A percentile compares a stretch with the other conserved stretches of the same genome.
phyloP scores from a whole-genome alignment of 2,113 vertebrate genomes.

The Nesogale talazaci region DNA sequence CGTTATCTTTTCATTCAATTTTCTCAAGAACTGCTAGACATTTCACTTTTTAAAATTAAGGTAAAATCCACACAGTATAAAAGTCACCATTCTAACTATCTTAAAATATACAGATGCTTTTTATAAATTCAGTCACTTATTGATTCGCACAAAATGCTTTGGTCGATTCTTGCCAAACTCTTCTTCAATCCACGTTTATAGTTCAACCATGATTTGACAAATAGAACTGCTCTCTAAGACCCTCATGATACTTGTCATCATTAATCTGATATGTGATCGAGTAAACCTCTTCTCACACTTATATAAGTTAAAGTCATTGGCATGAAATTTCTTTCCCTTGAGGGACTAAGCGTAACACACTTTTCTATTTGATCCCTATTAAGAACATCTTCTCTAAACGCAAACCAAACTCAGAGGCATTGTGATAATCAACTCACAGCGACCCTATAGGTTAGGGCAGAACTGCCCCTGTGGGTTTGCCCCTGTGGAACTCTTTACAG shows the following conservation, averaged over 20 bases:
- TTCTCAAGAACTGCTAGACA: too few species aligned
- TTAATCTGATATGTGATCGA: constrained; percentile 12
- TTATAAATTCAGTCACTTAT: neutral
- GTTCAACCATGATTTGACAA: constrained; percentile 4
- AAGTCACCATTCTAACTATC: neutral
- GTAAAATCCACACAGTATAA: neutral
- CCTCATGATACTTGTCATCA: neutral
- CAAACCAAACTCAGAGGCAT: too few species aligned
- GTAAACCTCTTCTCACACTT: constrained; percentile 16
- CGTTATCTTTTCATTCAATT: too few species aligned
- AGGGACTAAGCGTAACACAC: neutral
- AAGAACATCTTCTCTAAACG: neutral
- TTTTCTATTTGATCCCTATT: neutral
- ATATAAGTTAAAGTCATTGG: neutral
- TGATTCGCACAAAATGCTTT: neutral
- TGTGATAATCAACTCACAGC: too few species aligned
- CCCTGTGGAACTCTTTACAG: too few species aligned
- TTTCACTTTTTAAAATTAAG: neutral
- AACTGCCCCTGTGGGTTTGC: too few species aligned
- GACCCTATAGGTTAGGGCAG: too few species aligned
- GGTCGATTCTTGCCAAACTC: neutral
- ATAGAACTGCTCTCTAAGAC: neutral
- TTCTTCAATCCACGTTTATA: neutral
- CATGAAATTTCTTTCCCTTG: neutral
- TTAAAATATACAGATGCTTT: neutral